These are phyloP conservation scores for Cariama cristata DNA, from an alignment of 2,113 vertebrate genomes.

Conservation along the genomic window DNA sequence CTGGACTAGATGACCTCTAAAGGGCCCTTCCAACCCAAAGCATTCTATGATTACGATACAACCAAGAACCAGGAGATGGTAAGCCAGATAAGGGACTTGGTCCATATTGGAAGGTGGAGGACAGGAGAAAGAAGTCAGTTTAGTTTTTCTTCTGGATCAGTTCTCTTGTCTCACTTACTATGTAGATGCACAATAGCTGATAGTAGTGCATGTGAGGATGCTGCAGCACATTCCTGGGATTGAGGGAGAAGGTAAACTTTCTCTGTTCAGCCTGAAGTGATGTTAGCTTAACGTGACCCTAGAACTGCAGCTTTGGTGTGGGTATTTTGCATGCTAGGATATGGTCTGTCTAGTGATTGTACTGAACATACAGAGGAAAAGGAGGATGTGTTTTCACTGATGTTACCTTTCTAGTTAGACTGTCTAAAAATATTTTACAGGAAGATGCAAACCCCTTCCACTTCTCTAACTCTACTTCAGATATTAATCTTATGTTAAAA, in stretches of 20 bases:
- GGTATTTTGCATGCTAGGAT: rapidly evolving
- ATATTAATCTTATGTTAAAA: neutral
- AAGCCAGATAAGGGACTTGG: neutral
- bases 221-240: neutral
- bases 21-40: neutral
- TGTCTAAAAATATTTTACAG: neutral
- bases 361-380: neutral
- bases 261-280: neutral
- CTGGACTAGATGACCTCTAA: neutral
- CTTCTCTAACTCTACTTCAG: neutral
- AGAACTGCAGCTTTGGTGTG: neutral
- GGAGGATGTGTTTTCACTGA: neutral
- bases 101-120: neutral
- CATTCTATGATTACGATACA: neutral
- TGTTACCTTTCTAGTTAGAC: neutral
- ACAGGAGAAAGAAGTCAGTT: neutral
- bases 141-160: neutral
- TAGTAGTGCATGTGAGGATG: neutral
- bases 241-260: neutral
- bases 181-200: neutral
- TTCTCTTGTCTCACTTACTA: neutral
- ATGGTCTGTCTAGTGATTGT: neutral
- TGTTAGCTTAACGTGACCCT: rapidly evolving
- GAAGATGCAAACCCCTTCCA: neutral
- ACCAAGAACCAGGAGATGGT: neutral